phyloP scores from a whole-genome alignment of 2,888 invertebrate genomes.

The Dryadula phaetusa region DNA sequence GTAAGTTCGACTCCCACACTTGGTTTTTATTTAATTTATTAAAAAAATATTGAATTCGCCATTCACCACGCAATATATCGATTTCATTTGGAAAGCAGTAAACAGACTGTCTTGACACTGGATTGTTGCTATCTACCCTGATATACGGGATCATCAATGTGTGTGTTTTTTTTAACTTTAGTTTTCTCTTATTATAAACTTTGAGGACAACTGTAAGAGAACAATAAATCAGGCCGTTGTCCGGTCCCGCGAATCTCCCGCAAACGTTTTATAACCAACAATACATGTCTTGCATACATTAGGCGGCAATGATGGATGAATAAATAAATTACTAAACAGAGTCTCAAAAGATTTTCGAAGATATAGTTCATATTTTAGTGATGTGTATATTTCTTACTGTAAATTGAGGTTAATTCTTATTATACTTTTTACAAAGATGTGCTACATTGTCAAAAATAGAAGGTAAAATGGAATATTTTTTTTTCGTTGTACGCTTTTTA shows the following conservation, averaged over 20 bases:
- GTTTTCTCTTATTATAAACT: background rate
- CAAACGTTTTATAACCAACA: constrained; percentile 40
- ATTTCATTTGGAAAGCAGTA: too few species aligned
- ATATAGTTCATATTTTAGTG: background rate
- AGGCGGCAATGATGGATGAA: constrained; percentile 23
- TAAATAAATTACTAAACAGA: constrained; percentile 28
- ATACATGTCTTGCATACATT: constrained; percentile 41
- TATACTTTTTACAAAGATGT: too few species aligned
- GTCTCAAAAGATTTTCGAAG: constrained; percentile 9
- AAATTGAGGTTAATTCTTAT: too few species aligned
- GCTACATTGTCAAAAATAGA: too few species aligned
- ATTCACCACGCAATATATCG: too few species aligned
- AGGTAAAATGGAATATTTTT: too few species aligned
- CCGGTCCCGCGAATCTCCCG: constrained; percentile 30
- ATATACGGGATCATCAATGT: background rate
- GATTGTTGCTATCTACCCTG: background rate
- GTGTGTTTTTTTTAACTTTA: too few species aligned
- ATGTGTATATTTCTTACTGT: background rate
- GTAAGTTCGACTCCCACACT: too few species aligned
- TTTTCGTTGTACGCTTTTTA: too few species aligned
- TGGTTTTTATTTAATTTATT: too few species aligned
- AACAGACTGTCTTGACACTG: too few species aligned
- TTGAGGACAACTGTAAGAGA: constrained; percentile 13
- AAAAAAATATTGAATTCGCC: too few species aligned
- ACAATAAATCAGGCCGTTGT: constrained; percentile 38